Percentiles rank a stretch among this genome's conserved stretches.
phyloP scores from a whole-genome alignment of 2,113 vertebrate genomes.

The Grallaria varia region DNA sequence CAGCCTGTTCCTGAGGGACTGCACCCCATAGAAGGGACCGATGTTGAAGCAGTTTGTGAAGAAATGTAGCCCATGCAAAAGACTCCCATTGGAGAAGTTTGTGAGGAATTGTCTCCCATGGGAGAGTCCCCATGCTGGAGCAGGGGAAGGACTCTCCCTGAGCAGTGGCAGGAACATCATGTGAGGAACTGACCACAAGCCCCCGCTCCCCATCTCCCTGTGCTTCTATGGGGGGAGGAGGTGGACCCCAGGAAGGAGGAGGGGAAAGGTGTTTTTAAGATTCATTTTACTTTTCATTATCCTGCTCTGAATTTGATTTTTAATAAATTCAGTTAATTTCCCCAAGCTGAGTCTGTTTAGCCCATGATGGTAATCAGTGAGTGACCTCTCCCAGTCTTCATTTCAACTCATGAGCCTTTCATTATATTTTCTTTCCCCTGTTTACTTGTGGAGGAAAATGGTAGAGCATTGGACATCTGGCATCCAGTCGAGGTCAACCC shows the following conservation, averaged over 20 bases:
- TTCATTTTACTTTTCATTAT: not conserved
- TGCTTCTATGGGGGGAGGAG: accelerated
- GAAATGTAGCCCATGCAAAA: not conserved
- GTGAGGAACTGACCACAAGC: not conserved
- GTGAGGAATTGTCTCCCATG: not conserved
- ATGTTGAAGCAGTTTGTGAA: not conserved
- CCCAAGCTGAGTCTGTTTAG: not conserved
- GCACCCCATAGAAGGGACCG: not conserved
- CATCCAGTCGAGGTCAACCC: not conserved
- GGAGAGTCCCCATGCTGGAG: not conserved
- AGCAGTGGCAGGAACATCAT: not conserved
- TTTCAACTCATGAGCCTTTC: not conserved
- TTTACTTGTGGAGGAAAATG: not conserved
- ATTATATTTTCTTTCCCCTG: not conserved
- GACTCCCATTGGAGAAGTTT: not conserved
- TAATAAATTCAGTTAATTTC: not conserved
- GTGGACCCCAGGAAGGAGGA: not conserved
- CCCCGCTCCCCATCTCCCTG: not conserved
- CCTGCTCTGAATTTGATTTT: not conserved
- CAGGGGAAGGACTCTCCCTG: not conserved
- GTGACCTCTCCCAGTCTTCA: not conserved
- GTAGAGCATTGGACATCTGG: not conserved
- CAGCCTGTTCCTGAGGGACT: not conserved
- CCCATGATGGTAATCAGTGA: not conserved
- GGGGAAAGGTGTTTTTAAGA: not conserved